Conservation (phyloP, 2,113 vertebrate genomes). For the Forbesichthys agassizii region DNA sequence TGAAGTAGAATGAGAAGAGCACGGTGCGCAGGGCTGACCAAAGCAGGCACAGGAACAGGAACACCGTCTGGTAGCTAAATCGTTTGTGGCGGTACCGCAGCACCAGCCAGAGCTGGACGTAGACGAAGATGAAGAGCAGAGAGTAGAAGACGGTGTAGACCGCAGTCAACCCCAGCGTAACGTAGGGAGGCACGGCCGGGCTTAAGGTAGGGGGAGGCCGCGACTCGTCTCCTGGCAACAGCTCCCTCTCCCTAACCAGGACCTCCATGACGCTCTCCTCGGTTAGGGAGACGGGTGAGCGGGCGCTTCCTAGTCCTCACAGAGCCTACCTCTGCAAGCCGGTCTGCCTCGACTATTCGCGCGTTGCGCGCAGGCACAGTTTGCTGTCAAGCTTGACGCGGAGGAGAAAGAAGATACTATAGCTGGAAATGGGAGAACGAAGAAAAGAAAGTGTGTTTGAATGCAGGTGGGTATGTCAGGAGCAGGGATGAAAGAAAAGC, state of each 20-base stretch:
- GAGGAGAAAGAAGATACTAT: slow-evolving; percentile 1
- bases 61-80: slow-evolving; percentile 95
- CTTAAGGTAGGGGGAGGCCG: slow-evolving; percentile 84
- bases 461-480: slow-evolving; percentile 27
- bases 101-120: slow-evolving; percentile 93
- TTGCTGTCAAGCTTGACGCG: background rate
- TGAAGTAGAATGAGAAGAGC: slow-evolving; percentile 98
- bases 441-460: background rate
- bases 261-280: slow-evolving; percentile 60
- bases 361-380: background rate
- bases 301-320: slow-evolving; percentile 11
- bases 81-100: slow-evolving; percentile 94
- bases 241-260: slow-evolving; percentile 41
- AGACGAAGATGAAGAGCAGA: slow-evolving; percentile 91
- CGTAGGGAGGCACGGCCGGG: slow-evolving; percentile 87
- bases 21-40: slow-evolving; percentile 94
- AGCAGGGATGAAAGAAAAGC: slow-evolving; percentile 1
- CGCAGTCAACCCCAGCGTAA: slow-evolving; percentile 90
- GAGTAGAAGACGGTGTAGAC: slow-evolving; percentile 94
- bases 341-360: background rate
- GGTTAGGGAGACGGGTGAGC: background rate
- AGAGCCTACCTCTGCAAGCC: slow-evolving; percentile 3
- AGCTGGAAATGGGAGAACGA: background rate
- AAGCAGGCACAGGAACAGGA: slow-evolving; percentile 95
- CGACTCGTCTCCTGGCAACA: slow-evolving; percentile 58